These are phyloP conservation scores for Mus minutoides DNA, from an alignment of 2,797 vertebrate genomes.

Conservation along the genomic window DNA sequence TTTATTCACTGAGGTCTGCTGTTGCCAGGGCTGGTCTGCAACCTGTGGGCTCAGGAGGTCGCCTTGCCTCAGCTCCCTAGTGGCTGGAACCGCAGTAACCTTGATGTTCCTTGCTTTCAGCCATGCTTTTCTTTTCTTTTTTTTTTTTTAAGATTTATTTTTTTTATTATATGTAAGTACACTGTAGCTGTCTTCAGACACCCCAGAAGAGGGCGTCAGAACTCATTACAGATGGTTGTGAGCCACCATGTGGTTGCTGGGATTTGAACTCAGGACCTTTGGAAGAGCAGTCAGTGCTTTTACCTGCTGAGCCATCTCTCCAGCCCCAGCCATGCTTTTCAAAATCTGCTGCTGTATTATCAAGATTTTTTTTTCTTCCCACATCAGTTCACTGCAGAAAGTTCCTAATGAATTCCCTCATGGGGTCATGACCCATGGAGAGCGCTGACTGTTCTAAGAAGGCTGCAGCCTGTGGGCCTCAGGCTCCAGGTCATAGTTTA, in stretches of 20 bases:
- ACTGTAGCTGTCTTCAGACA: too few relatives aligned
- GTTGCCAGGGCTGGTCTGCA: background rate
- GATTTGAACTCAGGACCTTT: too few relatives aligned
- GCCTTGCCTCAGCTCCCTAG: background rate
- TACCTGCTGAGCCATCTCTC: too few relatives aligned
- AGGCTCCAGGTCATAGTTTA: background rate
- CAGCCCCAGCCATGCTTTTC: background rate
- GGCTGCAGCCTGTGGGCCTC: too few relatives aligned
- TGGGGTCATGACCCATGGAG: background rate
- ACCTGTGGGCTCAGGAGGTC: background rate
- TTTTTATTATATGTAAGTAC: too few relatives aligned
- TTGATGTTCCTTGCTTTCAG: background rate
- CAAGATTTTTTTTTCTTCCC: background rate
- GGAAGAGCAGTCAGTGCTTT: too few relatives aligned
- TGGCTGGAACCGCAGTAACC: background rate
- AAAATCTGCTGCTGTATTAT: background rate
- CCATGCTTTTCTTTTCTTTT: conserved; percentile 47
- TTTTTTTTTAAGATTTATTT: conserved; percentile 57
- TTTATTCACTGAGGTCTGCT: background rate
- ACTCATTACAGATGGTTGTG: too few relatives aligned
- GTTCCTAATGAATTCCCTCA: background rate
- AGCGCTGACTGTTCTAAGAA: background rate
- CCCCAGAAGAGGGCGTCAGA: too few relatives aligned
- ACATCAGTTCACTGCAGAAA: background rate
- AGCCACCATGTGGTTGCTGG: too few relatives aligned